Conservation (phyloP, 2,797 vertebrate genomes). For the Bryconaethiops microstoma region DNA sequence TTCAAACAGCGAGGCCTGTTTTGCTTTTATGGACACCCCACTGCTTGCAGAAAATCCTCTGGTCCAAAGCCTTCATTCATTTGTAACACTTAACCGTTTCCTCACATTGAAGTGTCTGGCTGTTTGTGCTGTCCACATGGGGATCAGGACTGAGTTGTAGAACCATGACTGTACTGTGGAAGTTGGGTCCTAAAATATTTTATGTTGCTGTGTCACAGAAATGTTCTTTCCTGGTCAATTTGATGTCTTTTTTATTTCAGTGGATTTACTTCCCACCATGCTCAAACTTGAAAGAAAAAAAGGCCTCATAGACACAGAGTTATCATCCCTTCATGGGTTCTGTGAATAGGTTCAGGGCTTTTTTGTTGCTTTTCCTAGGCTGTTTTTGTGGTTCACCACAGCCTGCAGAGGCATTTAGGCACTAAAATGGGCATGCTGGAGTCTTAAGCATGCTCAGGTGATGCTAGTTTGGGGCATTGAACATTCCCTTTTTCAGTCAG, state of each 20-base stretch:
- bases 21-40: constrained; percentile 22
- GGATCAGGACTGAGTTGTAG: constrained; percentile 44
- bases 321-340: constrained; percentile 29
- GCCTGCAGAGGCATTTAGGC: constrained; percentile 33
- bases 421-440: not conserved
- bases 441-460: not conserved
- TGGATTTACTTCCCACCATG: constrained; percentile 33
- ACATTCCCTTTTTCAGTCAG: not conserved
- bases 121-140: constrained; percentile 45
- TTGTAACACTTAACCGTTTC: constrained; percentile 61
- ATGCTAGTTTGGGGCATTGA: not conserved
- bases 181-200: constrained; percentile 37
- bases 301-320: constrained; percentile 8
- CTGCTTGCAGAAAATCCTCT: constrained; percentile 36
- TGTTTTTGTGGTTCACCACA: constrained; percentile 68
- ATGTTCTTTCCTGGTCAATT: constrained; percentile 56
- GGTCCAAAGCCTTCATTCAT: constrained; percentile 49
- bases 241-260: constrained; percentile 52
- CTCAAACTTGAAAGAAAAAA: constrained; percentile 15
- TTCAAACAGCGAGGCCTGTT: constrained; percentile 22
- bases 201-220: constrained; percentile 50
- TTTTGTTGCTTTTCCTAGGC: constrained; percentile 52
- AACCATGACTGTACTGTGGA: constrained; percentile 41
- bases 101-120: constrained; percentile 26
- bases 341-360: constrained; percentile 28